Percentiles rank a stretch among this genome's conserved stretches.
Conservation (phyloP, 2,888 invertebrate species). For the Diplolepis rosae region DNA sequence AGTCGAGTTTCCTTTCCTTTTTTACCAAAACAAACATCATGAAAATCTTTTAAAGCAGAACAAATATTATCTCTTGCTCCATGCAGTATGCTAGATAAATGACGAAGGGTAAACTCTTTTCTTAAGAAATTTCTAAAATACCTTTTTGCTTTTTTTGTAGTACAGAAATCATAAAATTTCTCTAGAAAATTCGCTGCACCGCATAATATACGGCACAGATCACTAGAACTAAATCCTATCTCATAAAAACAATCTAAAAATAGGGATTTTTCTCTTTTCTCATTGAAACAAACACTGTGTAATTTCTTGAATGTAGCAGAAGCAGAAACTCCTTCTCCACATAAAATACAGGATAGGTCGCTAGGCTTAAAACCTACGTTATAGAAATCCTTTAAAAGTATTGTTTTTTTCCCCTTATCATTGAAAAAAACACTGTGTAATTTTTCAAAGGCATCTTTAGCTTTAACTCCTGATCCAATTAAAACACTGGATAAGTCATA, state of each 20-base stretch:
- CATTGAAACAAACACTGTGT: no score
- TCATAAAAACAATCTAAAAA: background rate
- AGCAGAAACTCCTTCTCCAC: no score
- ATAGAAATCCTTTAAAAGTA: background rate
- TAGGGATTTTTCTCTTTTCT: background rate
- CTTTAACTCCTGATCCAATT: background rate
- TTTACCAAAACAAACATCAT: constrained; percentile 61
- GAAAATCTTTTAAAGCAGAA: constrained; percentile 60
- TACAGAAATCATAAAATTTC: background rate
- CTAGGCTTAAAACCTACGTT: background rate
- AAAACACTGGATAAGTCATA: background rate
- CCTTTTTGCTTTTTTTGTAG: background rate
- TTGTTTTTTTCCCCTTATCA: background rate
- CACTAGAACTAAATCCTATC: background rate
- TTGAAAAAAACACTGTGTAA: background rate
- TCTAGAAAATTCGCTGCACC: background rate
- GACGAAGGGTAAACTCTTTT: constrained; percentile 48
- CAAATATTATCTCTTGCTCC: constrained; percentile 60
- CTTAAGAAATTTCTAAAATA: background rate
- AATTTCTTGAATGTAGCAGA: background rate
- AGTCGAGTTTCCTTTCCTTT: constrained; percentile 59
- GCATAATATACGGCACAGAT: background rate
- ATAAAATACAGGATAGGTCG: background rate
- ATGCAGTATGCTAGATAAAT: constrained; percentile 60
- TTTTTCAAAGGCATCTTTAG: no score